These are phyloP conservation scores for Marasmarcha lunaedactyla DNA, from an alignment of 2,888 invertebrate genomes.

Conservation along the genomic window DNA sequence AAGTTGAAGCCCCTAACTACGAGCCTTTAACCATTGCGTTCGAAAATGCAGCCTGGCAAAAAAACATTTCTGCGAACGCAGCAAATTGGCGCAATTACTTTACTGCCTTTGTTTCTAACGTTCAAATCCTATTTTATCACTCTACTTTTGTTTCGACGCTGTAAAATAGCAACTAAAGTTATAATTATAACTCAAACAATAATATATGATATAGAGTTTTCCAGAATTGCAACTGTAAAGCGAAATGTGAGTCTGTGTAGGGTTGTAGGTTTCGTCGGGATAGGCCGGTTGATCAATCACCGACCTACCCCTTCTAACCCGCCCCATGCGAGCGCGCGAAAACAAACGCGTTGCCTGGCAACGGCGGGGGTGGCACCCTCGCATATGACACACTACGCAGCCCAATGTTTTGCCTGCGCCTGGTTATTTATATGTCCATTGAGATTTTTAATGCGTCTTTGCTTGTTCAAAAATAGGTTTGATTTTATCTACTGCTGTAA, in stretches of 20 bases:
- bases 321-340: constrained; percentile 52
- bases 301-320: constrained; percentile 67
- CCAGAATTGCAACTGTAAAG: no score
- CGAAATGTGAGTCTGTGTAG: background rate
- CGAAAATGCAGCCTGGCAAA: constrained; percentile 8
- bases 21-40: constrained; percentile 12
- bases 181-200: no score
- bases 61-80: constrained; percentile 3
- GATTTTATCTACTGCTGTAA: no score
- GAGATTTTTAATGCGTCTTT: background rate
- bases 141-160: no score
- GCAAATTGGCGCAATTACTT: no score
- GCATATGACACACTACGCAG: constrained; percentile 42
- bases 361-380: constrained; percentile 36
- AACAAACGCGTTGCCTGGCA: constrained; percentile 41
- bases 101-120: no score
- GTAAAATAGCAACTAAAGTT: no score
- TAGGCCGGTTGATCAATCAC: constrained; percentile 71
- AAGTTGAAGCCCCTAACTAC: no score
- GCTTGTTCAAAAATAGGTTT: constrained; percentile 8
- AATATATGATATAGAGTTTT: no score
- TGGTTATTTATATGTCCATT: constrained; percentile 4
- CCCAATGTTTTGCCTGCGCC: constrained; percentile 6
- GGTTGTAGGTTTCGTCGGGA: constrained; percentile 30
- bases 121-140: no score